Conservation (phyloP, 2,888 invertebrate species). For the Tricholauxania praeusta region DNA sequence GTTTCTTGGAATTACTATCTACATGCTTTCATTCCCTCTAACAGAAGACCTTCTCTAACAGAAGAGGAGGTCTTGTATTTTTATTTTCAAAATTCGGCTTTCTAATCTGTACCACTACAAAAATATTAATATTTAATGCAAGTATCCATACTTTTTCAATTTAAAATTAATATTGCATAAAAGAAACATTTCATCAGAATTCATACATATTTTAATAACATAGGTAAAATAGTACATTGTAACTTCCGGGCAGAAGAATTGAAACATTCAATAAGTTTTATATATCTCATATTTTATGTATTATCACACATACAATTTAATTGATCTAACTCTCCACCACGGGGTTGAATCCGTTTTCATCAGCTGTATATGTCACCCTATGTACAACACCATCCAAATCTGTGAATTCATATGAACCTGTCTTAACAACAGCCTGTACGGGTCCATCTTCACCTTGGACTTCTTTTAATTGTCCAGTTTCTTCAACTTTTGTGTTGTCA, state of each 20-base stretch:
- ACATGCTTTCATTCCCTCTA: too few species aligned
- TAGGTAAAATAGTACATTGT: too few species aligned
- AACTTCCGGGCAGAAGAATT: neutral
- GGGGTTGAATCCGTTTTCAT: slow-evolving; percentile 56
- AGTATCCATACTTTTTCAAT: too few species aligned
- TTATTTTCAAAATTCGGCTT: too few species aligned
- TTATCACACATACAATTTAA: slow-evolving; percentile 31
- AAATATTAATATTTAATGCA: too few species aligned
- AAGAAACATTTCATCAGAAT: neutral
- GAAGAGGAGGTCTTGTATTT: too few species aligned
- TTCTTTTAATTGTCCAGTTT: slow-evolving; percentile 52
- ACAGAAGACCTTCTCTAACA: too few species aligned
- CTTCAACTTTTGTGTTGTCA: slow-evolving; percentile 52
- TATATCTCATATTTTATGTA: slow-evolving; percentile 35
- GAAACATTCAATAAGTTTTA: slow-evolving; percentile 32
- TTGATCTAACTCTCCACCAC: slow-evolving; percentile 48
- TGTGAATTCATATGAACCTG: slow-evolving; percentile 54
- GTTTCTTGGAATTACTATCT: too few species aligned
- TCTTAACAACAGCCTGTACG: slow-evolving; percentile 52
- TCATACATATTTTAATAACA: too few species aligned
- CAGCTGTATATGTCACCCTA: slow-evolving; percentile 56
- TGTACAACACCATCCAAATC: slow-evolving; percentile 52
- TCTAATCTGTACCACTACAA: too few species aligned
- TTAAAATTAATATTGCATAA: neutral
- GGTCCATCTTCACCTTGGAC: slow-evolving; percentile 51